Base-by-base conservation (phyloP, 2,888 invertebrate genomes). In the Leptinotarsa tumamoca region DNA sequence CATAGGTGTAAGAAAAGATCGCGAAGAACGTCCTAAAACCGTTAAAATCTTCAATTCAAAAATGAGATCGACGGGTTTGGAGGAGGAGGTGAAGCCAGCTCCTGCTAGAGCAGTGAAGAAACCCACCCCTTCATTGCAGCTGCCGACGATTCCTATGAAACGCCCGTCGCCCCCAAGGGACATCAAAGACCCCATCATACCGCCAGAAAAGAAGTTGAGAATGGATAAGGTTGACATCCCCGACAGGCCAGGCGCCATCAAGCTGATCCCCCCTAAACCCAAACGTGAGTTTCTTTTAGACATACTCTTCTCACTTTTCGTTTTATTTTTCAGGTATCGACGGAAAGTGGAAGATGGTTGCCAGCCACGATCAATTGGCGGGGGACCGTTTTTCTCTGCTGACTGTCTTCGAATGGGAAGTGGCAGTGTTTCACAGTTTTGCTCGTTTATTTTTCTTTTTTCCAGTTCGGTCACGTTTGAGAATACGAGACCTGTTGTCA, bases 11-110 rank as follows among this genome's bases (percentile, higher is more conserved):
- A 90, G 95, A 77, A 95, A 94, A 88, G 91, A 91, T 77, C 91
- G 90, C 75, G 91, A 93, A 71, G 92, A 90, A 72, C 90, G 96
- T 83, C 94, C 96, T 4, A 96, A 96, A 89, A 97, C 97, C 56
- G 97, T 97, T 0, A 98, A 97, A 91, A 95, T 95, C 18, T 96
- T 94, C 87, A 94, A 96, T 88, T 95, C 96, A 0, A 96, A 96
- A 89, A 96, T 97, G 90, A 92, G 98, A 81, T 96, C 96, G 69
- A 97, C 96, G 84, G 97, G 97, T 54, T 89, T 97, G 72, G 95
- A 95, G 86, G 96, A 97, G 87, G 96, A 95, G 89, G 92, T 93
- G 0, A 95, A 95, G 84, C 95, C 95, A n/a, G 95, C 96, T 17
- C 94, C 95, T 3, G 94, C 95, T 4, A 90, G 95, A 74, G 92